These are phyloP conservation scores for Sphaerodactylus townsendi DNA, from an alignment of 2,113 vertebrate genomes.

Conservation along the genomic window DNA sequence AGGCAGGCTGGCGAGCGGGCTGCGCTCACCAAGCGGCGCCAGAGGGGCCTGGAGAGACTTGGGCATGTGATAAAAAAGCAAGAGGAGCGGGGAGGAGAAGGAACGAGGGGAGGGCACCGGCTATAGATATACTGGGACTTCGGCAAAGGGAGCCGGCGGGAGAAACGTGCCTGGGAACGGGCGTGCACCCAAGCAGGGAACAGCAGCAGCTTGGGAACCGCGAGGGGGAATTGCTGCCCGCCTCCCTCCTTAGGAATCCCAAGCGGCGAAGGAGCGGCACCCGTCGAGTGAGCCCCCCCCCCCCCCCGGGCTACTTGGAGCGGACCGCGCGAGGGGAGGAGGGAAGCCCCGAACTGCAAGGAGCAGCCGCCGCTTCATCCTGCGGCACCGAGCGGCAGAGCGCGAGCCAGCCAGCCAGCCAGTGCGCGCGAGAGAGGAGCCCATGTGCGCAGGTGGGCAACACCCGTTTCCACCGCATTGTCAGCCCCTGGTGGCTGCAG, in stretches of 20 bases:
- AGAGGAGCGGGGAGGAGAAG: not conserved
- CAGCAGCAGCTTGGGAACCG: not conserved
- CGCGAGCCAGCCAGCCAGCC: not conserved
- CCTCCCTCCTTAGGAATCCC: slow-evolving; percentile 46
- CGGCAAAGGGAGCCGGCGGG: not conserved
- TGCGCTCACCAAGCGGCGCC: not conserved
- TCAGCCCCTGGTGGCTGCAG: not conserved
- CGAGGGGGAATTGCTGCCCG: not conserved
- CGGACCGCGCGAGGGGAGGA: not conserved
- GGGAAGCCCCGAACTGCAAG: not conserved
- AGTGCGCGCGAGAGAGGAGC: not conserved
- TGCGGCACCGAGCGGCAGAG: slow-evolving; percentile 48
- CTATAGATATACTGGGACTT: not conserved
- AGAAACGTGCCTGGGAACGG: slow-evolving; percentile 5
- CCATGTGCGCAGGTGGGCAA: slow-evolving; percentile 38
- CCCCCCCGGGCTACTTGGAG: slow-evolving; percentile 36
- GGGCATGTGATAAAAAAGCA: slow-evolving; percentile 34
- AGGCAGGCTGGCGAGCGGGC: not conserved
- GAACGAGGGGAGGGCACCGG: not conserved
- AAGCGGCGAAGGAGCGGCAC: slow-evolving; percentile 32
- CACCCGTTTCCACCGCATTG: not conserved
- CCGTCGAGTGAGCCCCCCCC: slow-evolving; percentile 41
- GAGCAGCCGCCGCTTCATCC: slow-evolving; percentile 36
- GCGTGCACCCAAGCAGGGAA: not conserved
- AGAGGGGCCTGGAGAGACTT: slow-evolving; percentile 18